phyloP scores from a whole-genome alignment of 2,888 invertebrate species.

The Coenonympha arcania region DNA sequence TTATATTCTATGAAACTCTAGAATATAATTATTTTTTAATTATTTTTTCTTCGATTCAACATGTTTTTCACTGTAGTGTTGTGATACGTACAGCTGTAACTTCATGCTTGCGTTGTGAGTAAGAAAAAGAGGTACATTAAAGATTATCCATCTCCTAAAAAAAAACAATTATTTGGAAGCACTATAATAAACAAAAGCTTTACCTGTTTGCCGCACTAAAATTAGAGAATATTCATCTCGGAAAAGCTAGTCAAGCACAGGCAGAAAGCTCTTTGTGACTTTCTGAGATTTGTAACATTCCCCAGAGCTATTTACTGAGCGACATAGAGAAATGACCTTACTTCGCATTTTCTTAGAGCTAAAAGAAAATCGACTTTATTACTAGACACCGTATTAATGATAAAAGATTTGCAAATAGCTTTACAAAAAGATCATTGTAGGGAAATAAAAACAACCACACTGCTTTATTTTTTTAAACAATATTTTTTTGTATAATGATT shows the following conservation, averaged over 20 bases:
- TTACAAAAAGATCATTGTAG: background rate
- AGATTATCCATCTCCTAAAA: too few relatives aligned
- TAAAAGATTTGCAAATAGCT: background rate
- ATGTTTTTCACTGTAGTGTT: too few relatives aligned
- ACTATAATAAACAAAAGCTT: background rate
- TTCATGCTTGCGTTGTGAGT: too few relatives aligned
- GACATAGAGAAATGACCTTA: conserved; percentile 54
- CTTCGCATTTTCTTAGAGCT: conserved; percentile 49
- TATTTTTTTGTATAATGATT: background rate
- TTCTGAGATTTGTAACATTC: conserved; percentile 52
- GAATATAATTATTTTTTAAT: too few relatives aligned
- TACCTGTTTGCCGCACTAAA: conserved; percentile 6
- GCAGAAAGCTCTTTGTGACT: conserved; percentile 46
- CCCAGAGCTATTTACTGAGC: conserved; percentile 55
- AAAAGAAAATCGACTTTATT: conserved; percentile 27
- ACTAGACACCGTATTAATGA: background rate
- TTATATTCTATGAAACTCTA: too few relatives aligned
- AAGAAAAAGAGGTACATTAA: too few relatives aligned
- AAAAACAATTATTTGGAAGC: too few relatives aligned
- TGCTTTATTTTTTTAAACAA: too few relatives aligned
- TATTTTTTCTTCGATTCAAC: too few relatives aligned
- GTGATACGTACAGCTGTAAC: too few relatives aligned
- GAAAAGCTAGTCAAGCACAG: conserved; percentile 26
- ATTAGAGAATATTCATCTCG: conserved; percentile 26
- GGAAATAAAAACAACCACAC: too few relatives aligned